Evolutionary conservation across 1,140 invertebrate species (phyloP).

Genomic region (Rhopalosiphum maidis): DNA sequence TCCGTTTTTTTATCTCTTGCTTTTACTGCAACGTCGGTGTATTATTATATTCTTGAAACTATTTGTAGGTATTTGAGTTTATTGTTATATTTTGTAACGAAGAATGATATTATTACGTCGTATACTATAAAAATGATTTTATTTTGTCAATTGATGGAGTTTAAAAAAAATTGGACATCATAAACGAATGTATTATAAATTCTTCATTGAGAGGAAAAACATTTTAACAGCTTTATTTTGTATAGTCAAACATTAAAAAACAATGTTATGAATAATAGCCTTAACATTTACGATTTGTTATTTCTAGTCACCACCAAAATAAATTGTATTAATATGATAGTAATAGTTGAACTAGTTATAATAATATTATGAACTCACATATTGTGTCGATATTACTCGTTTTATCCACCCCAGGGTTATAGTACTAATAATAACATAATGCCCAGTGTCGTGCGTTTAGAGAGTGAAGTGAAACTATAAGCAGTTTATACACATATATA

Average conservation of each 20-base stretch:
- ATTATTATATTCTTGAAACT: background rate
- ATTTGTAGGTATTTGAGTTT: background rate
- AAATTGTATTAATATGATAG: background rate
- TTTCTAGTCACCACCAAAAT: background rate
- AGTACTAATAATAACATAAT: conserved; percentile 9
- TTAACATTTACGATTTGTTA: background rate
- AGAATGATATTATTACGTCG: background rate
- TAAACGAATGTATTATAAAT: background rate
- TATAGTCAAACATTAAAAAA: background rate
- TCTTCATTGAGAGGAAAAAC: background rate
- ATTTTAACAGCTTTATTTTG: background rate
- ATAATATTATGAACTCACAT: background rate
- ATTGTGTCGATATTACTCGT: conserved; percentile 4
- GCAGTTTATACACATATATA: background rate
- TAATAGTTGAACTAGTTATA: background rate
- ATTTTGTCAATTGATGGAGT: background rate
- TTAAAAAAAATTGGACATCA: background rate
- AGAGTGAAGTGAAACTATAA: conserved; percentile 10
- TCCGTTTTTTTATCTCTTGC: background rate
- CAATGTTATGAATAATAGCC: background rate
- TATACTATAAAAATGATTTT: background rate
- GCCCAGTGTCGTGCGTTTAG: conserved; percentile 4
- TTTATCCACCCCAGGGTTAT: conserved; percentile 1
- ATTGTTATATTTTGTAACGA: background rate
- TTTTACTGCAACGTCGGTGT: background rate